Evolutionary conservation across 2,797 vertebrate species (phyloP).

Genomic region (Craterocephalus amniculus): DNA sequence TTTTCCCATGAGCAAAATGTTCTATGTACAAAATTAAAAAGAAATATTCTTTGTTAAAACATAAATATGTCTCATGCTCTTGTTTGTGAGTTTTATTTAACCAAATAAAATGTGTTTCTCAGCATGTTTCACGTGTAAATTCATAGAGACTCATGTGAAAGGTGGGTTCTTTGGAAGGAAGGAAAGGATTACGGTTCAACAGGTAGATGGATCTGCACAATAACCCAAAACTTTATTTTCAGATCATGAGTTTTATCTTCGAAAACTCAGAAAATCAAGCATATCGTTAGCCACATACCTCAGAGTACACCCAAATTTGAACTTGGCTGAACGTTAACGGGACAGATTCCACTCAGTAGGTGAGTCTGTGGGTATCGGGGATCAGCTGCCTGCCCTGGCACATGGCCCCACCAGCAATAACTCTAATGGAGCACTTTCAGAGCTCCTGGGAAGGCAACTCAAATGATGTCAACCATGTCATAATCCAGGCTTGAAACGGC

Average conservation of each 20-base stretch:
- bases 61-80: too few species aligned
- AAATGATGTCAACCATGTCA: constrained; percentile 75
- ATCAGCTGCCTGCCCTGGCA: constrained; percentile 68
- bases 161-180: neutral
- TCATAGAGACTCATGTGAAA: neutral
- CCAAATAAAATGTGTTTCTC: too few species aligned
- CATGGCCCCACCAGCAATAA: constrained; percentile 62
- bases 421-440: constrained; percentile 79
- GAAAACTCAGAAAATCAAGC: neutral
- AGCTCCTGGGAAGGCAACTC: constrained; percentile 75
- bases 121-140: neutral
- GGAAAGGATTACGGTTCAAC: constrained; percentile 1
- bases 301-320: constrained; percentile 52
- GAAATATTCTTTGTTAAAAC: too few species aligned
- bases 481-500: constrained; percentile 58
- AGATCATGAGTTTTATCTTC: neutral
- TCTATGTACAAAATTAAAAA: too few species aligned
- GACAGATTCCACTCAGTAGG: constrained; percentile 77
- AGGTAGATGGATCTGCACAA: constrained; percentile 3
- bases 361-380: constrained; percentile 68
- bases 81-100: too few species aligned
- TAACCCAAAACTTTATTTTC: neutral
- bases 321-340: constrained; percentile 62
- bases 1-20: too few species aligned
- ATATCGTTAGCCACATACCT: constrained; percentile 11